A percentile compares a stretch with the other conserved stretches of the same genome.
Conservation (phyloP, 2,888 invertebrate species). For the Eudemis profundana region DNA sequence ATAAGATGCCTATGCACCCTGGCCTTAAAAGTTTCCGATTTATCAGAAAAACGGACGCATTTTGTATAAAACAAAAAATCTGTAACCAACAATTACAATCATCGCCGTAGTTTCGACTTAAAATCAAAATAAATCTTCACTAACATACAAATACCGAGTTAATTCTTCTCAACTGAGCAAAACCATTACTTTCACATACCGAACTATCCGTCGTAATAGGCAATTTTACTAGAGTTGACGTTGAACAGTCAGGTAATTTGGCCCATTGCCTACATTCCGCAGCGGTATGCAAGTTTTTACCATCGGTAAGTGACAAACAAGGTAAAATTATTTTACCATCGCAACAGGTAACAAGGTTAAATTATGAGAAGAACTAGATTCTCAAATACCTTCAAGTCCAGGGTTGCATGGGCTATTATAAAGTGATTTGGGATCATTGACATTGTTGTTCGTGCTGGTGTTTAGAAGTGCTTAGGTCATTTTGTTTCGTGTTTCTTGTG, state of each 20-base stretch:
- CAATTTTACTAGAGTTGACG: slow-evolving; percentile 65
- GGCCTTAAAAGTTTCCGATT: too few species aligned
- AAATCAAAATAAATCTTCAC: background rate
- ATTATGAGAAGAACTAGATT: slow-evolving; percentile 46
- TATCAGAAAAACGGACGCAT: too few species aligned
- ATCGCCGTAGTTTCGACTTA: background rate
- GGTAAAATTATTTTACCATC: too few species aligned
- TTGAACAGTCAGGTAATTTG: slow-evolving; percentile 68
- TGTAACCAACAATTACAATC: too few species aligned
- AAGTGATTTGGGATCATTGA: slow-evolving; percentile 32
- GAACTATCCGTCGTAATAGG: slow-evolving; percentile 49
- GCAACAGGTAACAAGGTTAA: slow-evolving; percentile 68
- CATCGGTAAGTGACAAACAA: too few species aligned
- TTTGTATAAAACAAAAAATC: too few species aligned
- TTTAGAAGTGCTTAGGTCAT: background rate
- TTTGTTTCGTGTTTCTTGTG: background rate
- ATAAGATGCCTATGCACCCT: too few species aligned
- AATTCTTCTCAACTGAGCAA: slow-evolving; percentile 6
- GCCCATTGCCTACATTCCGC: slow-evolving; percentile 73
- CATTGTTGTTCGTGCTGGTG: background rate
- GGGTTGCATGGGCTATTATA: slow-evolving; percentile 32
- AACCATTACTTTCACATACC: slow-evolving; percentile 37
- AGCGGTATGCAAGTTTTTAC: slow-evolving; percentile 65
- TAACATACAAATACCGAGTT: background rate
- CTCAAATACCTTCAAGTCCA: slow-evolving; percentile 18